Percentiles rank a stretch among this genome's conserved stretches.
phyloP scores from a whole-genome alignment of 2,888 invertebrate species.

The Drosophila parthenogenetica region DNA sequence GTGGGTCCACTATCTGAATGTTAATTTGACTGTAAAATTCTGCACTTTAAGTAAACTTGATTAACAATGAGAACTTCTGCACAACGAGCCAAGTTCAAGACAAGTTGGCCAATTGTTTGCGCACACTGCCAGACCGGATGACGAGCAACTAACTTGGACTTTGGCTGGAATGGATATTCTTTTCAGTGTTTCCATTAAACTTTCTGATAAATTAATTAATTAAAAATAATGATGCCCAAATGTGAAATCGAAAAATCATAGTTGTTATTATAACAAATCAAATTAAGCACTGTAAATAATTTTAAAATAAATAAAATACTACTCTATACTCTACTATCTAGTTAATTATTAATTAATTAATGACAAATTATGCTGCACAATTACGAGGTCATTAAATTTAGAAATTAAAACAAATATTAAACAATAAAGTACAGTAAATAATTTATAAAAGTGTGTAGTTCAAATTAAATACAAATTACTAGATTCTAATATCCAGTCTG shows the following conservation, averaged over 20 bases:
- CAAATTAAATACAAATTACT: too few relatives aligned
- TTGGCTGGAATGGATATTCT: slow-evolving; percentile 30
- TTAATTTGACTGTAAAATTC: slow-evolving; percentile 61
- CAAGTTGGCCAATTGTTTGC: slow-evolving; percentile 64
- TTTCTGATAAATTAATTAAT: slow-evolving; percentile 58
- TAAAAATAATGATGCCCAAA: slow-evolving; percentile 45
- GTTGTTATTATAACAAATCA: not conserved
- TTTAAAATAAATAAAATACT: too few relatives aligned
- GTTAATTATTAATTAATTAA: too few relatives aligned
- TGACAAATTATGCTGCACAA: too few relatives aligned
- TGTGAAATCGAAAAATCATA: not conserved
- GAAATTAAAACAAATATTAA: too few relatives aligned
- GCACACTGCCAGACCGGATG: slow-evolving; percentile 16
- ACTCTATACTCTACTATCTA: too few relatives aligned
- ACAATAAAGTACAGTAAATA: too few relatives aligned
- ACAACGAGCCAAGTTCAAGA: slow-evolving; percentile 49
- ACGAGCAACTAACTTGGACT: slow-evolving; percentile 18
- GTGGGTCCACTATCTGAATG: slow-evolving; percentile 47
- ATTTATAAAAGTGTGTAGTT: too few relatives aligned
- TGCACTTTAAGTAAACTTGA: slow-evolving; percentile 61
- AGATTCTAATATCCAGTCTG: too few relatives aligned
- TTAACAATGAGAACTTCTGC: slow-evolving; percentile 62
- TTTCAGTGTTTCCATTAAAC: slow-evolving; percentile 44
- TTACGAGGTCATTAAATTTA: too few relatives aligned
- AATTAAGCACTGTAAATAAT: not conserved